Evolutionary conservation across 2,113 vertebrate genomes (phyloP).

Genomic region (Campylorhamphus procurvoides): DNA sequence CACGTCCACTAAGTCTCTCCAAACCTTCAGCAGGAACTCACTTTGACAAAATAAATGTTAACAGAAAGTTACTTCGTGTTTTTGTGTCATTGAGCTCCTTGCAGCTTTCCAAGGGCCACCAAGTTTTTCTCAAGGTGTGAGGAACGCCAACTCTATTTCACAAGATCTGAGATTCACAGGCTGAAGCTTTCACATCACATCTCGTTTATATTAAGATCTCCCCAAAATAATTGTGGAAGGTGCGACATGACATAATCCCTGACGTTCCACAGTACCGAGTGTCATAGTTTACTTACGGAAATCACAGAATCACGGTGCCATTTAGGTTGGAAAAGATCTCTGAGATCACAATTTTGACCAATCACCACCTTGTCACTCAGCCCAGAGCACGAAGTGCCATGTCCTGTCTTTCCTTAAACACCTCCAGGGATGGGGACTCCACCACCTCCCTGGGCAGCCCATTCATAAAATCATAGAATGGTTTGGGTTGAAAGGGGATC

Average conservation of each 20-base stretch:
- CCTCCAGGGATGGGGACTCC: neutral
- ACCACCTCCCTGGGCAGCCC: neutral
- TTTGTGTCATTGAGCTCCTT: neutral
- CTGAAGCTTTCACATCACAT: neutral
- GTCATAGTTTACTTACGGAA: neutral
- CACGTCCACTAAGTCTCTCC: neutral
- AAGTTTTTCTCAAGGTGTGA: neutral
- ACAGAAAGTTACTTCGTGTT: neutral
- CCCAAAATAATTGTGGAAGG: neutral
- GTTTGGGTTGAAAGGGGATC: neutral
- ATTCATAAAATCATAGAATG: neutral
- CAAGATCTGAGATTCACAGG: neutral
- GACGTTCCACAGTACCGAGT: neutral
- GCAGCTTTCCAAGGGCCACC: neutral
- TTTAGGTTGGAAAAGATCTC: neutral
- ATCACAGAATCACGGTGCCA: neutral
- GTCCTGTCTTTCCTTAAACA: neutral
- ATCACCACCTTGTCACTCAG: neutral
- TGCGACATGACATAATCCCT: neutral
- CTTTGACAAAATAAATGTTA: neutral
- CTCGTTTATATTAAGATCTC: neutral
- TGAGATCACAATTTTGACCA: neutral
- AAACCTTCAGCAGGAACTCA: accelerated
- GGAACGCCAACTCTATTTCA: neutral
- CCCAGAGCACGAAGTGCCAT: accelerated